phyloP scores from a whole-genome alignment of 1,140 invertebrate genomes.

The Camponotus floridanus region DNA sequence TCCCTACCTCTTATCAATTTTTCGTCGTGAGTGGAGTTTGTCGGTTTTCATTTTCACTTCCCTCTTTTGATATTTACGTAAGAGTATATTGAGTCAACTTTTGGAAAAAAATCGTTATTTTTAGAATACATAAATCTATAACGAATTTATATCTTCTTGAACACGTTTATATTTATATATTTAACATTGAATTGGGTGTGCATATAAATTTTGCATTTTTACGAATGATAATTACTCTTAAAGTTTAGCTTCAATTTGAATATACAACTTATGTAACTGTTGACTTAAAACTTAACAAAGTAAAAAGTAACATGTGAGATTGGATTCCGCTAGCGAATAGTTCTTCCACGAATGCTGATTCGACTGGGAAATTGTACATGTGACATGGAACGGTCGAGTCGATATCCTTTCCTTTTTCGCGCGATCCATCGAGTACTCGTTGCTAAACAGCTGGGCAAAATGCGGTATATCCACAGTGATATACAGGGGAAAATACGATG shows the following conservation, averaged over 20 bases:
- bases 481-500: conserved; percentile 15
- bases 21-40: neutral
- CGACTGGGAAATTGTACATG: neutral
- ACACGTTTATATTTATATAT: neutral
- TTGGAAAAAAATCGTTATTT: neutral
- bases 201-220: neutral
- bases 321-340: neutral
- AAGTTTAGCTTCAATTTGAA: neutral
- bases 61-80: neutral
- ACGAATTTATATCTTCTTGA: neutral
- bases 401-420: conserved; percentile 30
- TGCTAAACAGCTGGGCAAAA: neutral
- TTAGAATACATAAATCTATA: neutral
- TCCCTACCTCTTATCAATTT: conserved; percentile 9
- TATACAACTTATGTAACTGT: neutral
- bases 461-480: neutral
- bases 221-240: neutral
- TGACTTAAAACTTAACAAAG: neutral
- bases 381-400: conserved; percentile 12
- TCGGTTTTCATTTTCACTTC: neutral
- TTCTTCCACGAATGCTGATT: neutral
- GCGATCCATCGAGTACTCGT: conserved; percentile 22
- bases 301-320: neutral
- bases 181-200: neutral
- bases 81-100: neutral